Percentiles rank a stretch among this genome's conserved stretches.
phyloP scores from a whole-genome alignment of 2,888 invertebrate species.

The Phania funesta region DNA sequence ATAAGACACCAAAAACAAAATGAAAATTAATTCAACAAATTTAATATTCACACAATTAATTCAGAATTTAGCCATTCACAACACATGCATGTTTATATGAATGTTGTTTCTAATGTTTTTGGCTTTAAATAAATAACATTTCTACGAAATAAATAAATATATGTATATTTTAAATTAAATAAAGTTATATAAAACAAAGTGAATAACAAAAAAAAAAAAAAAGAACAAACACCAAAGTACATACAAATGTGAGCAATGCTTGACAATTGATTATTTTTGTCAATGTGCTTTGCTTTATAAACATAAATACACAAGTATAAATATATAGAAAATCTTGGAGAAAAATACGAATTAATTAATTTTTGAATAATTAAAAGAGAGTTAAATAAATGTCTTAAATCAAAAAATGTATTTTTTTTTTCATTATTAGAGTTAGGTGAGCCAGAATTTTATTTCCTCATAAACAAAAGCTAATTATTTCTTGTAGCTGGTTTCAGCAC shows the following conservation, averaged over 20 bases:
- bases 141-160: constrained; percentile 52
- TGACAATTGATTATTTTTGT: constrained; percentile 62
- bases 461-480: too few relatives aligned
- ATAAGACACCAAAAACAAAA: constrained; percentile 40
- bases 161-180: constrained; percentile 43
- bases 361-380: constrained; percentile 42
- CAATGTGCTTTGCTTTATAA: constrained; percentile 63
- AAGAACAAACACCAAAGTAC: constrained; percentile 22
- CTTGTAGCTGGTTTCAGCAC: too few relatives aligned
- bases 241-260: constrained; percentile 53
- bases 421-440: too few relatives aligned
- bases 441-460: too few relatives aligned
- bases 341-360: constrained; percentile 54
- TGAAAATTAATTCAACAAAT: constrained; percentile 20
- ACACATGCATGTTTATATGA: constrained; percentile 44
- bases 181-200: constrained; percentile 42
- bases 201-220: constrained; percentile 26
- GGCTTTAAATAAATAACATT: constrained; percentile 54
- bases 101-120: constrained; percentile 56
- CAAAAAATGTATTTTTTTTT: not conserved
- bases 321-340: too few relatives aligned
- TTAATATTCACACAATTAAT: constrained; percentile 35
- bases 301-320: constrained; percentile 38
- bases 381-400: constrained; percentile 65
- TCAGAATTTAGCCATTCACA: constrained; percentile 31